A percentile compares a stretch with the other conserved stretches of the same genome.
phyloP scores from a whole-genome alignment of 1,140 invertebrate species.

The Littorina saxatilis region DNA sequence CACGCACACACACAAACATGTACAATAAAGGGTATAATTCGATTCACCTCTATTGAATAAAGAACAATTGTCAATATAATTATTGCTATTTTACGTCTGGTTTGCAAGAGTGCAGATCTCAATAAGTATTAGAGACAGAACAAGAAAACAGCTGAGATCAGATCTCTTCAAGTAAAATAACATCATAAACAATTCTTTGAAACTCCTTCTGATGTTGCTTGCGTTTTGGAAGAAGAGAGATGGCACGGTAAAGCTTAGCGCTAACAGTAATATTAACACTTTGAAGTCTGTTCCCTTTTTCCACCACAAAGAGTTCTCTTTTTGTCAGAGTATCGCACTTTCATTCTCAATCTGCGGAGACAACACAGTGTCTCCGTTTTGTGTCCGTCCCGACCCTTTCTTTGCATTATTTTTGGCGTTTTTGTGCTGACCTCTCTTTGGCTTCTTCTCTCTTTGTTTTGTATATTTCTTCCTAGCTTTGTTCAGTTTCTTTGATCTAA shows the following conservation, averaged over 20 bases:
- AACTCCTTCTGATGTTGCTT: slow-evolving; percentile 11
- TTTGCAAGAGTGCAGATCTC: slow-evolving; percentile 22
- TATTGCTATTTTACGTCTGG: slow-evolving; percentile 21
- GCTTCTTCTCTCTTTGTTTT: slow-evolving; percentile 13
- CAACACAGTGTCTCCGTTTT: neutral
- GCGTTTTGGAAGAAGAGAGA: slow-evolving; percentile 13
- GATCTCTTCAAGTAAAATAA: neutral
- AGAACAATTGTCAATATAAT: neutral
- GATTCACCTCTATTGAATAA: neutral
- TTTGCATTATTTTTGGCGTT: neutral
- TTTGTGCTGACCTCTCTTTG: slow-evolving; percentile 20
- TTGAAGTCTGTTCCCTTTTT: neutral
- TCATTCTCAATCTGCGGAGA: too few species aligned
- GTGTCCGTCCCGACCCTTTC: neutral
- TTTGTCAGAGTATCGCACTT: neutral
- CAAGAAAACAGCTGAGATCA: neutral
- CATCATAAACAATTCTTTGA: neutral
- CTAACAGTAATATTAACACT: neutral
- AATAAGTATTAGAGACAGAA: neutral
- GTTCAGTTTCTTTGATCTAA: slow-evolving; percentile 10
- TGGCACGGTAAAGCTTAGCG: slow-evolving; percentile 17
- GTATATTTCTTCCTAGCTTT: neutral
- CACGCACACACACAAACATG: neutral
- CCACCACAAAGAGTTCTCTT: neutral
- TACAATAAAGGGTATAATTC: slow-evolving; percentile 14